Evolutionary conservation across 92 coral and sea anemone genomes (phyloP).

Genomic region (Palythoa heliodiscus): DNA sequence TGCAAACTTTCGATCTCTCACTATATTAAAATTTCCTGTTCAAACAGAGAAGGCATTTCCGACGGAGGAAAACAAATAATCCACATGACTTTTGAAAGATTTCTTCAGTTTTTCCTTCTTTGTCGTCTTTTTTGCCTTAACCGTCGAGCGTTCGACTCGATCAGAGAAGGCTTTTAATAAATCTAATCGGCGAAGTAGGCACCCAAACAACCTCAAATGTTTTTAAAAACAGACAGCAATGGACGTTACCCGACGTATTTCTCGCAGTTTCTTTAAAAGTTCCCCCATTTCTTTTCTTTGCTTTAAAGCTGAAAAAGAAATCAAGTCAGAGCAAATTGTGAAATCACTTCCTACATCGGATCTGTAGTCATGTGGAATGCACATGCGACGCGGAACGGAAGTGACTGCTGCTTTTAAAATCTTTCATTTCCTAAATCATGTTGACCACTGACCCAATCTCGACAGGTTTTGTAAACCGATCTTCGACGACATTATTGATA

Average conservation of each 20-base stretch:
- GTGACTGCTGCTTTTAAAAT: constrained; percentile 21
- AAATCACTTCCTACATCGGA: background rate
- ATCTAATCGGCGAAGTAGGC: background rate
- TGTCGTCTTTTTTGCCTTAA: background rate
- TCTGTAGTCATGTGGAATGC: constrained; percentile 39
- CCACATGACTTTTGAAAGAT: background rate
- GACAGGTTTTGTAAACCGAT: background rate
- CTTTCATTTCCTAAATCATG: constrained; percentile 25
- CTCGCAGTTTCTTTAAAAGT: background rate
- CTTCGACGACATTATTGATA: background rate
- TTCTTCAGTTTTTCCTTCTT: background rate
- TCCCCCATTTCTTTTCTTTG: background rate
- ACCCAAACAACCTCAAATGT: no score
- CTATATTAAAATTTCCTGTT: constrained; percentile 15
- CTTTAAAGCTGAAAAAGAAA: background rate
- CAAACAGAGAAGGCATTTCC: constrained; percentile 30
- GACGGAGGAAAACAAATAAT: background rate
- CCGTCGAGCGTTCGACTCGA: background rate
- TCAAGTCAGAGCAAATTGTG: background rate
- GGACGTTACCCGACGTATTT: background rate
- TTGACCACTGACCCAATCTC: constrained; percentile 13
- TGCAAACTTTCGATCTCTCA: constrained; percentile 1
- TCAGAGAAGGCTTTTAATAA: background rate
- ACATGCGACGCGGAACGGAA: constrained; percentile 39
- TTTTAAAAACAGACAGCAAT: no score